Percentiles rank a stretch among this genome's conserved stretches.
Evolutionary conservation across 2,888 invertebrate species (phyloP).

Genomic region (Rotaria sp.): DNA sequence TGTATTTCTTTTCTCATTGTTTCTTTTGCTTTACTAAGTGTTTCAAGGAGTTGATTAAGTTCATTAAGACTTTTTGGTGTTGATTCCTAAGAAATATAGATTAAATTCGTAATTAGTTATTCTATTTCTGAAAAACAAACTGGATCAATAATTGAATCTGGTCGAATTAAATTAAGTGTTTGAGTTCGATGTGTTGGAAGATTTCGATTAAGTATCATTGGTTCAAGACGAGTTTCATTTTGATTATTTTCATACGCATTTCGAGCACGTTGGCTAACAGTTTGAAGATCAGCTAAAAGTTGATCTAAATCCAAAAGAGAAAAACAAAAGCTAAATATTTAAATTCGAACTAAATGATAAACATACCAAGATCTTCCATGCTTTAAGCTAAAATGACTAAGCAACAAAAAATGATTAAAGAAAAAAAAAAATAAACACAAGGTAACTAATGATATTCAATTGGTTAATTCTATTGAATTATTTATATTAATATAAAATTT

Average conservation of each 20-base stretch:
- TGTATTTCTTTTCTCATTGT: background rate
- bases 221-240: background rate
- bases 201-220: background rate
- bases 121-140: background rate
- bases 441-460: background rate
- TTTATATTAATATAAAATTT: background rate
- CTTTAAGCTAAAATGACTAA: background rate
- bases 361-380: conserved; percentile 8
- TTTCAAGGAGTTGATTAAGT: background rate
- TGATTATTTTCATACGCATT: background rate
- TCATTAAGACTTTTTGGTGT: background rate
- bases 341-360: too few relatives aligned
- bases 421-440: background rate
- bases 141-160: background rate
- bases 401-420: background rate
- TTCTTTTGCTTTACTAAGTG: background rate
- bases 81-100: background rate
- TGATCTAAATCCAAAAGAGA: background rate
- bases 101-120: background rate
- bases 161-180: background rate
- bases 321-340: too few relatives aligned
- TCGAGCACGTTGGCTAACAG: background rate
- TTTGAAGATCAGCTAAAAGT: background rate
- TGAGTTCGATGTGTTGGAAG: background rate
- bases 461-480: background rate